A percentile compares a stretch with the other conserved stretches of the same genome.
phyloP scores from a whole-genome alignment of 2,113 vertebrate species.

The Meleagris gallopavo region DNA sequence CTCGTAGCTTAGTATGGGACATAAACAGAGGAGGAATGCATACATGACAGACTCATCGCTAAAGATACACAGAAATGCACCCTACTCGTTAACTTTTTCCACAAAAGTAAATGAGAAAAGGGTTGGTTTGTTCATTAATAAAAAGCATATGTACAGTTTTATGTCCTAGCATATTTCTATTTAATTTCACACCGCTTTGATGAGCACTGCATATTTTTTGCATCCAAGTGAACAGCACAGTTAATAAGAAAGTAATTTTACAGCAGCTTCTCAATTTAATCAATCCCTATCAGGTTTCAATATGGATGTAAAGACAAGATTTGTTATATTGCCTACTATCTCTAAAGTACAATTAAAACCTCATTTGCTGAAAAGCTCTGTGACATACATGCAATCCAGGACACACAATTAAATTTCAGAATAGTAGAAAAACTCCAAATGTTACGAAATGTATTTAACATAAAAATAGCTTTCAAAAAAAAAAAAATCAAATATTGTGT shows the following conservation, averaged over 20 bases:
- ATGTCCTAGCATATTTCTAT: neutral
- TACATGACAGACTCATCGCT: neutral
- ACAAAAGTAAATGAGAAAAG: neutral
- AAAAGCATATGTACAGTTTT: neutral
- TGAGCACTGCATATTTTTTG: neutral
- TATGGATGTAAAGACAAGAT: neutral
- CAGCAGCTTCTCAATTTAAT: conserved; percentile 9
- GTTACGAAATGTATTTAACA: neutral
- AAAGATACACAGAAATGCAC: neutral
- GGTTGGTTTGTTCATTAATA: neutral
- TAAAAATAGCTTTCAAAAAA: neutral
- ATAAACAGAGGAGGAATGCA: neutral
- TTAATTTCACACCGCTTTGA: neutral
- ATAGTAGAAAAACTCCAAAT: neutral
- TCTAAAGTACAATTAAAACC: conserved; percentile 13
- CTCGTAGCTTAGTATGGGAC: neutral
- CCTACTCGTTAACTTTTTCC: neutral
- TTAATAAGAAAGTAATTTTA: conserved; percentile 43
- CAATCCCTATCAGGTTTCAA: conserved; percentile 1
- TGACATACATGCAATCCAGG: neutral
- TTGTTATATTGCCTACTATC: neutral
- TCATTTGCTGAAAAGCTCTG: conserved; percentile 25
- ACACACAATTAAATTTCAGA: neutral
- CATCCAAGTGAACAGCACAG: neutral
- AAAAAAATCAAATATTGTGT: neutral